Base-by-base conservation (phyloP, 2,888 invertebrate genomes). In the Hedychridium roseum region DNA sequence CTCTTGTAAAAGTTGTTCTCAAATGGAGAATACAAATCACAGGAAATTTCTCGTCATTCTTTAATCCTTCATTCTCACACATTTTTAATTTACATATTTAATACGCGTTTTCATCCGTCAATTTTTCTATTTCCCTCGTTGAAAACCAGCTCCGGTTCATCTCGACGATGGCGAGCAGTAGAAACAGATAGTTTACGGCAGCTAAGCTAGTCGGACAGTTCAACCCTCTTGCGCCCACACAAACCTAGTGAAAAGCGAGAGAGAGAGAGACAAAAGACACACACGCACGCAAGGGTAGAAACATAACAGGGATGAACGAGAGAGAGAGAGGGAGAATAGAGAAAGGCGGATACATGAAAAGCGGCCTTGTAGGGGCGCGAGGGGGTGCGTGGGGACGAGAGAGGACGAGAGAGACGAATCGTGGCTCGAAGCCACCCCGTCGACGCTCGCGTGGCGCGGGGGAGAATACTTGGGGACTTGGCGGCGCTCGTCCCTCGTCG, bases 391-490 rank as follows among this genome's bases (percentile, higher is more conserved):
- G 21, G n/a, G 35, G 12, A 28, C 20, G 20, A 17, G 35, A 43
- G 36, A 15, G 27, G 18, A 12, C 40, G 47, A 36, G 43, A 32
- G 57, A 59, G 65, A 61, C 58, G 66, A 58, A 51, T 56, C 58
- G 68, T 55, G 60, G 62, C 53, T 60, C 60, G 62, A 63, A 62
- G 63, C 62, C 63, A 60, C 44, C 63, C 54, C 66, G 57, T 68
- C 66, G 62, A 47, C 47, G 42, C 40, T 31, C 38, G 51, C 42
- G 56, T 54, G 51, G 43, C 49, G 49, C 58, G 44, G 44, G 54
- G 60, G 64, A 68, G 64, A 64, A 68, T 60, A 56, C 58, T 61
- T 59, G 61, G 60, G 67, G 64, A 70, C 69, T 64, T 66, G 58
- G 64, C 64, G 57, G 64, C 62, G 62, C 60, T 56, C 60, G 54